Conservation (phyloP, 2,888 invertebrate species). For the Drosophila yooni region DNA sequence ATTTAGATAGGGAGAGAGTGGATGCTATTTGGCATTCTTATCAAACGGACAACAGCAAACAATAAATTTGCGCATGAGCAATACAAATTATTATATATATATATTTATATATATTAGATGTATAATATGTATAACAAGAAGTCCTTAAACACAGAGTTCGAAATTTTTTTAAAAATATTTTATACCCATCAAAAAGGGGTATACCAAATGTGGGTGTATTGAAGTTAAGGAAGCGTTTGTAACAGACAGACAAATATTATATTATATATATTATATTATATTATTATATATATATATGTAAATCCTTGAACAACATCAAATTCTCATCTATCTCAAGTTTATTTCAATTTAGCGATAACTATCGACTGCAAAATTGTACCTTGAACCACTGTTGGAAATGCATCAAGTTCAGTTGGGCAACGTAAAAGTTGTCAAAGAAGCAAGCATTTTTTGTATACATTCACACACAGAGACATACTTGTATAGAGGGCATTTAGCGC, state of each 20-base stretch:
- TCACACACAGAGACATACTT: background rate
- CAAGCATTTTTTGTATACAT: background rate
- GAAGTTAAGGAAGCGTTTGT: background rate
- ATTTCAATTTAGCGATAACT: background rate
- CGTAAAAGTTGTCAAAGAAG: background rate
- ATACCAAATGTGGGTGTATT: background rate
- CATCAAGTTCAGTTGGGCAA: background rate
- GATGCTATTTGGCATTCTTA: constrained; percentile 35
- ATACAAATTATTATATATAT: background rate
- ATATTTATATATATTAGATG: background rate
- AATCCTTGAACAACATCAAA: background rate
- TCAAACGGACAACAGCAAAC: constrained; percentile 40
- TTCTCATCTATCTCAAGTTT: background rate
- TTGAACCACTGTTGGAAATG: background rate
- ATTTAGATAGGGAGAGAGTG: background rate
- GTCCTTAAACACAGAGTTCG: background rate
- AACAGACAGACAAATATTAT: background rate
- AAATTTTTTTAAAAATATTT: background rate
- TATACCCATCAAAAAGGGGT: background rate
- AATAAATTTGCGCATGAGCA: constrained; percentile 61
- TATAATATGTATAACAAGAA: background rate
- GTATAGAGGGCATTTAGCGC: background rate
- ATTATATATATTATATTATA: no score
- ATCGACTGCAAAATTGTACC: background rate
- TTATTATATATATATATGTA: background rate